Evolutionary conservation across 1,140 invertebrate species (phyloP).

Genomic region (Eupristina koningsbergeri): DNA sequence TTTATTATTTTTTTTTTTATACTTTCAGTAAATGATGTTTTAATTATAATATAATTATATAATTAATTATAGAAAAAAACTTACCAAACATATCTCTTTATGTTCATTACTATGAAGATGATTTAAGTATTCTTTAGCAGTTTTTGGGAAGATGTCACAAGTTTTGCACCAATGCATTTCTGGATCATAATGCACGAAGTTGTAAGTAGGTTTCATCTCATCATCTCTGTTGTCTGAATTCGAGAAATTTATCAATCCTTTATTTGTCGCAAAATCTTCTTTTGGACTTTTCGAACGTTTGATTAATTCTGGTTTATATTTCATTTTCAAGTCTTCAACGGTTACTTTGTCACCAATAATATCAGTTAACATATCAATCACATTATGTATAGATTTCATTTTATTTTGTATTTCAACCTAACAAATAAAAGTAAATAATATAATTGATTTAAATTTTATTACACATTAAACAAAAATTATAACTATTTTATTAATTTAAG

Average conservation of each 20-base stretch:
- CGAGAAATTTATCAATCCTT: constrained; percentile 61
- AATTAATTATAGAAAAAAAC: constrained; percentile 54
- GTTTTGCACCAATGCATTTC: constrained; percentile 90
- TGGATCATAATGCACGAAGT: constrained; percentile 89
- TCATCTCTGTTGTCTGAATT: constrained; percentile 66
- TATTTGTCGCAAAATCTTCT: constrained; percentile 65
- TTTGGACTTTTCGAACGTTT: constrained; percentile 67
- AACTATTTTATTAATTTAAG: too few relatives aligned
- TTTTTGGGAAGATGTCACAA: constrained; percentile 88
- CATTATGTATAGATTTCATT: constrained; percentile 86
- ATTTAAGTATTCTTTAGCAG: constrained; percentile 87
- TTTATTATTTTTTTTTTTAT: too few relatives aligned
- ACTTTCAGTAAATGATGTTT: too few relatives aligned
- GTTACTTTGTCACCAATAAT: constrained; percentile 82
- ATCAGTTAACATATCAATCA: constrained; percentile 86
- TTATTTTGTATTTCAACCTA: constrained; percentile 88
- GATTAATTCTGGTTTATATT: constrained; percentile 64
- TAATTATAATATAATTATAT: too few relatives aligned
- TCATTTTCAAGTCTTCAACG: constrained; percentile 67
- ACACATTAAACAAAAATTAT: too few relatives aligned
- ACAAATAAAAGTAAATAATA: constrained; percentile 50
- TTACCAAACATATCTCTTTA: constrained; percentile 77
- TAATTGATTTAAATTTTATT: too few relatives aligned
- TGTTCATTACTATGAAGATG: constrained; percentile 87
- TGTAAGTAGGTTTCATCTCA: constrained; percentile 75